phyloP scores from a whole-genome alignment of 2,888 invertebrate species.

The Sminthurides aquaticus region DNA sequence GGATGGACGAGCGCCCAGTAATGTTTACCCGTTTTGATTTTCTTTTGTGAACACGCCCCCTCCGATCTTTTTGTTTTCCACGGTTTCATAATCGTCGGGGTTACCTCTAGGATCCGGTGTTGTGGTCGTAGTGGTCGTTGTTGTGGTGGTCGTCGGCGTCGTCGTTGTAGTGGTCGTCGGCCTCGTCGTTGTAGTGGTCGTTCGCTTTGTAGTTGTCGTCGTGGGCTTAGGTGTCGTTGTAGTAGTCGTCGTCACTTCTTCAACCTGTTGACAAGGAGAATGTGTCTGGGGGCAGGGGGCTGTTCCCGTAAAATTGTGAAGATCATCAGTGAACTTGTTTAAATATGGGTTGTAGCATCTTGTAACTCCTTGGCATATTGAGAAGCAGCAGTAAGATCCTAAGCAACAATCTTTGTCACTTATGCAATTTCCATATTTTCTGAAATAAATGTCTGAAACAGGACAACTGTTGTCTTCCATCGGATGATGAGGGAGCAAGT shows the following conservation, averaged over 20 bases:
- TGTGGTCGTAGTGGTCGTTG: slow-evolving; percentile 9
- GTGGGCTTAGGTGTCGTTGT: not conserved
- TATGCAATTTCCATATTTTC: slow-evolving; percentile 10
- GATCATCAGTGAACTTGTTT: slow-evolving; percentile 15
- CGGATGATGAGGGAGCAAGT: slow-evolving; percentile 10
- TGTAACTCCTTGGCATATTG: slow-evolving; percentile 22
- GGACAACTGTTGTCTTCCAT: slow-evolving; percentile 3
- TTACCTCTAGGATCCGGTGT: slow-evolving; percentile 3
- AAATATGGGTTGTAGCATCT: slow-evolving; percentile 21
- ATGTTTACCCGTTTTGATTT: too few species aligned
- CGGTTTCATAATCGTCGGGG: not conserved
- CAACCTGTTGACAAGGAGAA: slow-evolving; percentile 1
- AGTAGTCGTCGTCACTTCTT: not conserved
- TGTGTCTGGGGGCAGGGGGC: not conserved
- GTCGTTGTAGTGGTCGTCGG: not conserved
- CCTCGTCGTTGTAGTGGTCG: not conserved
- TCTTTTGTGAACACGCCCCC: too few species aligned
- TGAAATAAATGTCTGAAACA: not conserved
- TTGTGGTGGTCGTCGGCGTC: not conserved
- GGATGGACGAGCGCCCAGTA: too few species aligned
- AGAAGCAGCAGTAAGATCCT: slow-evolving; percentile 20
- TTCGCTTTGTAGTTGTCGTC: not conserved
- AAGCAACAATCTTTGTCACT: slow-evolving; percentile 14
- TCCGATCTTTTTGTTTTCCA: too few species aligned
- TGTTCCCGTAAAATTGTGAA: slow-evolving; percentile 4